A percentile compares a stretch with the other conserved stretches of the same genome.
Evolutionary conservation across 1,140 invertebrate genomes (phyloP).

Genomic region (Antheraea mylitta): DNA sequence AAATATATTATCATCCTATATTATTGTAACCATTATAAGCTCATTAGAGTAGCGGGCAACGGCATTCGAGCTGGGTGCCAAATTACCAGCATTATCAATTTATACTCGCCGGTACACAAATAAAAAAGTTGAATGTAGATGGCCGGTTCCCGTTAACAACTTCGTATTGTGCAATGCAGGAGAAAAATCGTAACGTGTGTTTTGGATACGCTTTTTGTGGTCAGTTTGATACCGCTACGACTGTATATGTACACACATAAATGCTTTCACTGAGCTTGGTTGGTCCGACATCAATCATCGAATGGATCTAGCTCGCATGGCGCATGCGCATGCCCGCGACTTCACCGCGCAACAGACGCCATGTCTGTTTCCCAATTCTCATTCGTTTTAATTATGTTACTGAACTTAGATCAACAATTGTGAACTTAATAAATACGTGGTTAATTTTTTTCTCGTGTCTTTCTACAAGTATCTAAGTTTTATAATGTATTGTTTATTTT

Average conservation of each 20-base stretch:
- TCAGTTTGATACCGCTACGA: slow-evolving; percentile 61
- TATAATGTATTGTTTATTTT: background rate
- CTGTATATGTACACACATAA: slow-evolving; percentile 42
- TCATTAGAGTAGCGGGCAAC: slow-evolving; percentile 75
- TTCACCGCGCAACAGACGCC: background rate
- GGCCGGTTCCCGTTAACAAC: slow-evolving; percentile 74
- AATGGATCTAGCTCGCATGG: slow-evolving; percentile 21
- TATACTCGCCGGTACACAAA: slow-evolving; percentile 69
- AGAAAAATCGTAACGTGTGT: slow-evolving; percentile 73
- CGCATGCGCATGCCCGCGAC: slow-evolving; percentile 19
- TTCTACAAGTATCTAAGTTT: background rate
- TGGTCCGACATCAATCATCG: slow-evolving; percentile 56
- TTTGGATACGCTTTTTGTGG: slow-evolving; percentile 53
- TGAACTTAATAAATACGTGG: background rate
- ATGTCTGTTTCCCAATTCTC: background rate
- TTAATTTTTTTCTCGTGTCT: background rate
- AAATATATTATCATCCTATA: slow-evolving; percentile 70
- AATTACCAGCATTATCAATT: slow-evolving; percentile 78
- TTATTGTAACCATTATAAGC: slow-evolving; percentile 75
- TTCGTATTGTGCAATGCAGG: slow-evolving; percentile 76
- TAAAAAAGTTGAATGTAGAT: slow-evolving; percentile 75
- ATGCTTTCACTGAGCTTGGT: slow-evolving; percentile 52
- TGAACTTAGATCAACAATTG: background rate
- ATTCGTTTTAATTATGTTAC: background rate
- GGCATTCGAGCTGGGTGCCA: slow-evolving; percentile 67